Percentiles rank a stretch among this genome's conserved stretches.
These are phyloP conservation scores for Channa striata DNA, from an alignment of 2,797 vertebrate genomes.

Conservation along the genomic window DNA sequence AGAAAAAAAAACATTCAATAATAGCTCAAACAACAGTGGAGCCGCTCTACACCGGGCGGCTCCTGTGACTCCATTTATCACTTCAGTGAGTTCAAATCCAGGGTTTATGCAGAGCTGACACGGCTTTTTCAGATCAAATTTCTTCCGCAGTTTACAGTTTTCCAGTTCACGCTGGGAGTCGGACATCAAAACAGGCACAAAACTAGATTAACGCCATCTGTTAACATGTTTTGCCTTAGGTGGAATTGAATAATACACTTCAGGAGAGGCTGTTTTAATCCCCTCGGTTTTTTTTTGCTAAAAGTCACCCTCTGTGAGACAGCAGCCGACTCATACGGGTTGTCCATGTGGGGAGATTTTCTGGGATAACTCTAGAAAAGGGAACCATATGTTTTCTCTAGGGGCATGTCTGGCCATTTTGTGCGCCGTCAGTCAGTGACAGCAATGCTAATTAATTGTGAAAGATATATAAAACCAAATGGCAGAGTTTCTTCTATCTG, in stretches of 20 bases:
- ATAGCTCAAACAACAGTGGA: too few species aligned
- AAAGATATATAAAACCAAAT: conserved; percentile 20
- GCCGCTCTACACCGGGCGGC: neutral
- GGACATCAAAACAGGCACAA: conserved; percentile 35
- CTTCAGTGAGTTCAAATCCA: neutral
- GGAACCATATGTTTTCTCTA: conserved; percentile 67
- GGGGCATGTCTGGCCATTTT: conserved; percentile 50
- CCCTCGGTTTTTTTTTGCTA: conserved; percentile 58
- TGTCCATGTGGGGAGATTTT: conserved; percentile 47
- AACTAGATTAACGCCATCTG: conserved; percentile 43
- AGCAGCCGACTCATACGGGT: conserved; percentile 44
- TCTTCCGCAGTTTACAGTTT: neutral
- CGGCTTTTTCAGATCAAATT: neutral
- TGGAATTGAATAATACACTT: conserved; percentile 47
- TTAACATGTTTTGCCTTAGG: conserved; percentile 37
- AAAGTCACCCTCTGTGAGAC: conserved; percentile 74
- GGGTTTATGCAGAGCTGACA: conserved; percentile 3
- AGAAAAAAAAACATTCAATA: too few species aligned
- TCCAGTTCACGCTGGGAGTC: conserved; percentile 7
- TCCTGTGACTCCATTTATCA: neutral
- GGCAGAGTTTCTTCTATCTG: conserved; percentile 5
- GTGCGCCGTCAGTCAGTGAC: conserved; percentile 23
- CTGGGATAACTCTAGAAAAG: conserved; percentile 41
- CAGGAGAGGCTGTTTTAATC: conserved; percentile 65
- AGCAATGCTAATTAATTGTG: conserved; percentile 25